These are phyloP conservation scores for Brachypodius melanocephalos DNA, from an alignment of 2,113 vertebrate species.

Conservation along the genomic window DNA sequence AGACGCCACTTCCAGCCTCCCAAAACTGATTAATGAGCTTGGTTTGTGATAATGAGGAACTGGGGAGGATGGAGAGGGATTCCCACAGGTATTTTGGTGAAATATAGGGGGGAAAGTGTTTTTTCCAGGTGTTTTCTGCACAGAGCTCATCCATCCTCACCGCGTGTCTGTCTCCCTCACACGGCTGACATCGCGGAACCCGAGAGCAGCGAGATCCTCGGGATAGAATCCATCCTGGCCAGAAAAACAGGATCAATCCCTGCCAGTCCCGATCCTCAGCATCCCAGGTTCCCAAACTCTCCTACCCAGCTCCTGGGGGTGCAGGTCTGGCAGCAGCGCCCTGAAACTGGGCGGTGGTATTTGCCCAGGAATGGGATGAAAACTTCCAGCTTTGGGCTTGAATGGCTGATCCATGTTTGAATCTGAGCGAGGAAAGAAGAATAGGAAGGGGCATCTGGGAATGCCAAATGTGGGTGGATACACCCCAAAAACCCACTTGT, in stretches of 20 bases:
- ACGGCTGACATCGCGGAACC: slow-evolving; percentile 47
- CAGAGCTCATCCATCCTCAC: not conserved
- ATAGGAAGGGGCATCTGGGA: rapidly evolving
- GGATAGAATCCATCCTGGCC: slow-evolving; percentile 61
- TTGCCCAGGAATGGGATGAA: slow-evolving; percentile 68
- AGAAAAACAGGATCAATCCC: rapidly evolving
- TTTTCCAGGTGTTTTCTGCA: not conserved
- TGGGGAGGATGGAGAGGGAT: rapidly evolving
- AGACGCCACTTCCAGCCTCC: not conserved
- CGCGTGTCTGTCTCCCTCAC: slow-evolving; percentile 73
- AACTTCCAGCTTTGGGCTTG: slow-evolving; percentile 51
- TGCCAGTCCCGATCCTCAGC: rapidly evolving
- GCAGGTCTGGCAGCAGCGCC: slow-evolving; percentile 76
- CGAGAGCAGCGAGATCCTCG: slow-evolving; percentile 20
- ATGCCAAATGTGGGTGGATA: no score
- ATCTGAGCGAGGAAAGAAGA: not conserved
- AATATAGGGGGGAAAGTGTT: rapidly evolving
- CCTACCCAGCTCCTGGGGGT: slow-evolving; percentile 76
- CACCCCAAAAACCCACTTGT: rapidly evolving
- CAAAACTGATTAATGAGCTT: not conserved
- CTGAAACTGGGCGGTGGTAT: not conserved
- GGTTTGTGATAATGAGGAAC: rapidly evolving
- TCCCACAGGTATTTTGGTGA: rapidly evolving
- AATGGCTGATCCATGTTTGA: not conserved
- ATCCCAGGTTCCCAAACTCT: rapidly evolving